These are phyloP conservation scores for Rhadinocentrus ornatus DNA, from an alignment of 2,797 vertebrate genomes.

Conservation along the genomic window DNA sequence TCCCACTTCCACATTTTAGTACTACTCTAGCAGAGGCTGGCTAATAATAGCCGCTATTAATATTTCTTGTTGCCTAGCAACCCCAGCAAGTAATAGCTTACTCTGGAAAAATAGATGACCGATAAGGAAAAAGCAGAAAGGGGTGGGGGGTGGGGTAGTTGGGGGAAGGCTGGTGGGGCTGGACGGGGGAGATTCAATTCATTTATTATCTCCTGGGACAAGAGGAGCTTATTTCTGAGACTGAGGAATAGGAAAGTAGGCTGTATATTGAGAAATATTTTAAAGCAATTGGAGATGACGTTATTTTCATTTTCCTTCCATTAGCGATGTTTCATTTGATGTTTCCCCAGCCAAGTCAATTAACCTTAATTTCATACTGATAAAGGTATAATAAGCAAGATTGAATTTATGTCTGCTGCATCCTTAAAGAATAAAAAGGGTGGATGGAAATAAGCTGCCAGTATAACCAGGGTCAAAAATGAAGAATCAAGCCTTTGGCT, in stretches of 20 bases:
- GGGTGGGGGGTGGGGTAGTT: conserved; percentile 24
- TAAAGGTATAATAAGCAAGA: conserved; percentile 76
- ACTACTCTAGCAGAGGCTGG: conserved; percentile 98
- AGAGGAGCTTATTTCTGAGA: conserved; percentile 95
- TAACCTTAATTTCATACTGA: conserved; percentile 81
- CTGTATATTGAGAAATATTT: conserved; percentile 87
- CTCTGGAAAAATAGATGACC: conserved; percentile 99
- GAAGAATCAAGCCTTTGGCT: conserved; percentile 52
- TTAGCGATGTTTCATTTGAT: conserved; percentile 76
- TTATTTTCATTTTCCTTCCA: conserved; percentile 86
- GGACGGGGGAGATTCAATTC: conserved; percentile 90
- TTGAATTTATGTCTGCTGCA: conserved; percentile 72
- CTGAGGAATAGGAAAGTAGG: conserved; percentile 94
- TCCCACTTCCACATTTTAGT: conserved; percentile 99
- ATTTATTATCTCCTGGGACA: conserved; percentile 99
- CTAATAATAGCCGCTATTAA: conserved; percentile 99
- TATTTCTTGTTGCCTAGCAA: conserved; percentile 99
- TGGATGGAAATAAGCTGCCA: conserved; percentile 46
- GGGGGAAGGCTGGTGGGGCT: conserved; percentile 1
- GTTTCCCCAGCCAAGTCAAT: conserved; percentile 83
- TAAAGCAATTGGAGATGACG: conserved; percentile 83
- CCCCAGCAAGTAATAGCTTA: conserved; percentile 99
- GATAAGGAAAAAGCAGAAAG: conserved; percentile 93
- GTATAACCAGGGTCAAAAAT: conserved; percentile 43
- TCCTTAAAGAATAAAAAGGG: conserved; percentile 62